These are phyloP conservation scores for Austrofundulus limnaeus DNA, from an alignment of 2,113 vertebrate genomes.

Conservation along the genomic window DNA sequence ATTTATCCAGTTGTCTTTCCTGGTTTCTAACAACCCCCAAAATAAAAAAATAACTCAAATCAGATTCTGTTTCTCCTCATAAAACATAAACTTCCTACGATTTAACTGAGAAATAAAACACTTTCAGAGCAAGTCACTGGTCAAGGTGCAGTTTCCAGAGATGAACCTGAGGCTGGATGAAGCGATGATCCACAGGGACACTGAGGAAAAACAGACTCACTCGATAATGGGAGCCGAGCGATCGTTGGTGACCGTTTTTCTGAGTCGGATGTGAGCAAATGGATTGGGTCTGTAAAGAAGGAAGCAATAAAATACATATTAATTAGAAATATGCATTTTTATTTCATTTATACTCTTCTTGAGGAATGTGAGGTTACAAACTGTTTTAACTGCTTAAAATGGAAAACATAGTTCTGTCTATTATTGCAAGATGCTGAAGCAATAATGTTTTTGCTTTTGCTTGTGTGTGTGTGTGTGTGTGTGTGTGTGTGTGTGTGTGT, in stretches of 20 bases:
- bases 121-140: slow-evolving; percentile 16
- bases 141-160: slow-evolving; percentile 21
- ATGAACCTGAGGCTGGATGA: slow-evolving; percentile 32
- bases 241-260: slow-evolving; percentile 86
- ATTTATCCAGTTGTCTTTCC: slow-evolving; percentile 3
- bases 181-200: slow-evolving; percentile 5
- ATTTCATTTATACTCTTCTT: background rate
- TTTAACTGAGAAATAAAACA: slow-evolving; percentile 23
- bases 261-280: slow-evolving; percentile 83
- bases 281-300: slow-evolving; percentile 79
- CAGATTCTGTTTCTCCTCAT: slow-evolving; percentile 10
- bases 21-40: slow-evolving; percentile 8
- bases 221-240: slow-evolving; percentile 86
- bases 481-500: no score
- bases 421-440: no score
- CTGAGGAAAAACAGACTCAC: slow-evolving; percentile 44
- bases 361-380: no score
- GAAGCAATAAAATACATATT: background rate
- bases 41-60: background rate
- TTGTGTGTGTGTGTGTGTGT: no score
- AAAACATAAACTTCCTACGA: slow-evolving; percentile 14
- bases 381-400: no score
- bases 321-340: background rate
- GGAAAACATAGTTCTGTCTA: no score
- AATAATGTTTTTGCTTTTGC: no score